Evolutionary conservation across 2,113 vertebrate genomes (phyloP), one percentile per base, ranked within the genome.

Genomic region (Onychostoma macrolepis): DNA sequence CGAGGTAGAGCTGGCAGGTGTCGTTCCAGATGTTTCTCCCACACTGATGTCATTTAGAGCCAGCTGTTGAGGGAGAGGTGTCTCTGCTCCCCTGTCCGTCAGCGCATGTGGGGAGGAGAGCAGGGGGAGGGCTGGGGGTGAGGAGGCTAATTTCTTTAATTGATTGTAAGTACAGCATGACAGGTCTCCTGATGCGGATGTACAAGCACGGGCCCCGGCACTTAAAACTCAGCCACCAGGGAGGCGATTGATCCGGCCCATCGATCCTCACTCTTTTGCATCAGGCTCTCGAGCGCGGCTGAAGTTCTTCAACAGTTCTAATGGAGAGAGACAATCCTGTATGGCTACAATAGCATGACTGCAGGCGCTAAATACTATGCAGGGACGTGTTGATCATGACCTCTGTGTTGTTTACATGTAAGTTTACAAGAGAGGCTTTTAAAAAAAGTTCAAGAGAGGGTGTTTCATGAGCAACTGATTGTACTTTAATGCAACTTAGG

Each of bases 151-250:
- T 94, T 96, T 95, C 90, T 90, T 86, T 95, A 95, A 95, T 92
- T 95, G 94, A 94, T 95, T 94, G 90, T 94, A 96, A 94, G 93
- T 93, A 86, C 91, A 90, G 92, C 91, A 90, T 93, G 95, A 95
- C 93, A 93, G 92, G 90, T 95, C 92, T 94, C 90, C 89, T 94
- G 94, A 93, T 93, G 94, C 90, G 93, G 89, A 88, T 88, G 30
- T 89, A 88, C 85, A 76, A 82, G 89, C 89, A 92, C 92, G 90
- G 89, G 91, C 76, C 77, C 89, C 87, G 87, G 87, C 83, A 69
- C 90, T 91, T 93, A 92, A 87, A 92, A 87, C 80, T 79, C 77
- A 83, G 89, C 90, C 89, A 89, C 1, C 0, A 87, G 90, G 85
- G 91, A 84, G 75, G 0, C 6, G 91, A 92, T 92, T 93, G 94